These are phyloP conservation scores for Vireo griseus DNA, from an alignment of 2,797 vertebrate species.

Conservation along the genomic window DNA sequence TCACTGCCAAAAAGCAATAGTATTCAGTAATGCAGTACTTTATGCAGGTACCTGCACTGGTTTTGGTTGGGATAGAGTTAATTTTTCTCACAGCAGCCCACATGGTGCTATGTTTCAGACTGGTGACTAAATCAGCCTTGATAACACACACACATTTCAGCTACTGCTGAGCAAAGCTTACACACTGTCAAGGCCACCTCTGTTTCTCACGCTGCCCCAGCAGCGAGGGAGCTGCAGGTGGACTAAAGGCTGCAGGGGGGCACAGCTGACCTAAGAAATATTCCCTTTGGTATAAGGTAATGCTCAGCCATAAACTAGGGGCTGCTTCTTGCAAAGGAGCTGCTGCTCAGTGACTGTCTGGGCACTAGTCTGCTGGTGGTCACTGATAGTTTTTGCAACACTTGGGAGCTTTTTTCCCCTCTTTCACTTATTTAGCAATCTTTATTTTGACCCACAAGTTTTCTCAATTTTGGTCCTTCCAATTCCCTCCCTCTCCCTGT, in stretches of 20 bases:
- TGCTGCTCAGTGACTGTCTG: background rate
- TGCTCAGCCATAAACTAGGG: background rate
- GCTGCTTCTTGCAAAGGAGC: background rate
- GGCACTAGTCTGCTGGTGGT: background rate
- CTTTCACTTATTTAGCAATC: background rate
- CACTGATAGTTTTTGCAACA: background rate
- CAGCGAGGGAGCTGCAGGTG: accelerated
- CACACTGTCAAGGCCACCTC: background rate
- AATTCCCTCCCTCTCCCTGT: background rate
- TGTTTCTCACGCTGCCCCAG: background rate
- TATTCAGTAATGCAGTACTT: background rate
- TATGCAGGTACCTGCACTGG: background rate
- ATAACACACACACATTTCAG: background rate
- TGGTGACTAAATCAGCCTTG: background rate
- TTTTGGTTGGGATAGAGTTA: background rate
- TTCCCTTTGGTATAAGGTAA: accelerated
- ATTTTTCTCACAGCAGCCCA: background rate
- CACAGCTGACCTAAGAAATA: background rate
- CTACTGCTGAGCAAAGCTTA: background rate
- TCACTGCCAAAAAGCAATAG: background rate
- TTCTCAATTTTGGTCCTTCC: background rate
- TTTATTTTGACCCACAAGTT: background rate
- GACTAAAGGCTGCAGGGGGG: background rate
- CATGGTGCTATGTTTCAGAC: background rate
- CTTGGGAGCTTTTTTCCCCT: accelerated